phyloP scores from a whole-genome alignment of 2,113 vertebrate genomes.

The Sinocyclocheilus anshuiensis region DNA sequence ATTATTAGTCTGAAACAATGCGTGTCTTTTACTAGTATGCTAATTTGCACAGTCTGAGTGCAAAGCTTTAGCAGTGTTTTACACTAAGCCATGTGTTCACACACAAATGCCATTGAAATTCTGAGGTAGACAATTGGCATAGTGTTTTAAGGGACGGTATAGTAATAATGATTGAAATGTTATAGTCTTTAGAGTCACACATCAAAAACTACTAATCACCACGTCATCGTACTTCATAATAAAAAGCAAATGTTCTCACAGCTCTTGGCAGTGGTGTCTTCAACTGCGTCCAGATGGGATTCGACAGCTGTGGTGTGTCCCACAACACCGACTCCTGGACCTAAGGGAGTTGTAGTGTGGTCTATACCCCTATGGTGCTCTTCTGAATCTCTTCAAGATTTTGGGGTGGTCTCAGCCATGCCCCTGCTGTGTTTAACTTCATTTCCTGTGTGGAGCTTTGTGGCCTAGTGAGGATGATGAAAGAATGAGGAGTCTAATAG shows the following conservation, averaged over 20 bases:
- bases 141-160: background rate
- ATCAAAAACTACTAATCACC: constrained; percentile 12
- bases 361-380: constrained; percentile 30
- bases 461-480: constrained; percentile 41
- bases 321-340: constrained; percentile 57
- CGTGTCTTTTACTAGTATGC: background rate
- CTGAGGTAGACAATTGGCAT: background rate
- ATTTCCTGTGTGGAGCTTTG: constrained; percentile 50
- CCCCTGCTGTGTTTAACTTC: constrained; percentile 39
- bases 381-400: constrained; percentile 32
- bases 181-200: background rate
- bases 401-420: constrained; percentile 59
- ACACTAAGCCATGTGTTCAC: background rate
- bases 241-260: constrained; percentile 49
- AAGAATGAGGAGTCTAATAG: constrained; percentile 33
- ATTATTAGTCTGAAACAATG: constrained; percentile 1
- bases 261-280: constrained; percentile 37
- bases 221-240: constrained; percentile 44
- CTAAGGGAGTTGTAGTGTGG: constrained; percentile 36
- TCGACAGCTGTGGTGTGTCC: constrained; percentile 67
- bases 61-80: background rate
- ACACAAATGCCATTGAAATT: background rate
- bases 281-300: constrained; percentile 38
- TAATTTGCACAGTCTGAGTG: background rate
- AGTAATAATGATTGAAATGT: constrained; percentile 8